Conservation (phyloP, 2,888 invertebrate species). For the Siphlonurus alternatus region DNA sequence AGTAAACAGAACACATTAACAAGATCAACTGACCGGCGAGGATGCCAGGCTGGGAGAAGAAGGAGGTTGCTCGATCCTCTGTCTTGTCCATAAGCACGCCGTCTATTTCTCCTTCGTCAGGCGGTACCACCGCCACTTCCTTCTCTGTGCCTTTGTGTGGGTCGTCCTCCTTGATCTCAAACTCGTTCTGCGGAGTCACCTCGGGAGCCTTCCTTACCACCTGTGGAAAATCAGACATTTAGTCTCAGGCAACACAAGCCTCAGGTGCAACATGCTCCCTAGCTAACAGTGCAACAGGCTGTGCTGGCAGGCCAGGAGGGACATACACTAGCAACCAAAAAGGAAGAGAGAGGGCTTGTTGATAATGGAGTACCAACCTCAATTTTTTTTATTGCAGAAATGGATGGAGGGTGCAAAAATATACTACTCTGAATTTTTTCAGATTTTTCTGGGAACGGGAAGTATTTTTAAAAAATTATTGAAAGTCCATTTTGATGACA, state of each 20-base stretch:
- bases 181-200: conserved; percentile 20
- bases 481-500: too few relatives aligned
- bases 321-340: too few relatives aligned
- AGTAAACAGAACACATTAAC: too few relatives aligned
- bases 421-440: too few relatives aligned
- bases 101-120: conserved; percentile 62
- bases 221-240: not conserved
- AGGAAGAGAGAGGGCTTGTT: too few relatives aligned
- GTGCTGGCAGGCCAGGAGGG: too few relatives aligned
- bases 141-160: conserved; percentile 26
- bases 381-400: too few relatives aligned
- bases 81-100: conserved; percentile 69
- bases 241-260: not conserved
- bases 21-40: conserved; percentile 68
- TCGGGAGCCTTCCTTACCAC: conserved; percentile 24
- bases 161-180: conserved; percentile 25
- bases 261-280: not conserved
- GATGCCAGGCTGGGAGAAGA: conserved; percentile 89
- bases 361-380: too few relatives aligned
- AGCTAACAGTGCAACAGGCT: not conserved
- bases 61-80: conserved; percentile 73
- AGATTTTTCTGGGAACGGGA: too few relatives aligned
- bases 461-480: too few relatives aligned
- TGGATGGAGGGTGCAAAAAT: too few relatives aligned
- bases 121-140: conserved; percentile 39